Evolutionary conservation across 2,113 vertebrate genomes (phyloP).

Genomic region (Laticauda laticaudata): DNA sequence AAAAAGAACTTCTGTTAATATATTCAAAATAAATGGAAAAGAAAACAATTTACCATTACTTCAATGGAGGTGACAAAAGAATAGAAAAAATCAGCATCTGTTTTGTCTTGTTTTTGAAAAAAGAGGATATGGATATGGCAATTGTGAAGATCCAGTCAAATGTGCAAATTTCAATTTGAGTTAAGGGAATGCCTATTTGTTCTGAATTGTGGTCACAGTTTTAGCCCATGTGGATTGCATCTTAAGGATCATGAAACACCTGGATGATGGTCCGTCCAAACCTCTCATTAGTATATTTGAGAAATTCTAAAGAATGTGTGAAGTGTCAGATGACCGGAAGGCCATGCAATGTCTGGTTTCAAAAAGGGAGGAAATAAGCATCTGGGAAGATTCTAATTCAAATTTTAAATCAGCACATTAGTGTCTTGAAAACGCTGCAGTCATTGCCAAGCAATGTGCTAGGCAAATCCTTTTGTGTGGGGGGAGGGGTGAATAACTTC

Average conservation of each 20-base stretch:
- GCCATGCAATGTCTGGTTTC: not conserved
- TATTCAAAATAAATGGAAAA: not conserved
- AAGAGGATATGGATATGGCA: not conserved
- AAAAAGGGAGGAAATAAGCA: not conserved
- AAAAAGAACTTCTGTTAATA: not conserved
- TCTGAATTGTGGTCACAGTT: not conserved
- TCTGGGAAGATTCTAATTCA: not conserved
- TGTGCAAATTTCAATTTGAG: not conserved
- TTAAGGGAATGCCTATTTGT: not conserved
- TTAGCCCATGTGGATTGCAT: not conserved
- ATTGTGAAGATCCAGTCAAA: not conserved
- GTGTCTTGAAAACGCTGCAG: not conserved
- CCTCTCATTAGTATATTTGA: not conserved
- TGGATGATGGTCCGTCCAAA: not conserved
- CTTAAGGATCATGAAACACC: not conserved
- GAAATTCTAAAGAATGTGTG: not conserved
- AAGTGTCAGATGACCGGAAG: not conserved
- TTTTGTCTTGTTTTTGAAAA: not conserved
- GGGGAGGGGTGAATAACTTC: not conserved
- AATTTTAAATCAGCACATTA: not conserved
- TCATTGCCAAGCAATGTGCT: not conserved
- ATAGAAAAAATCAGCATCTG: not conserved
- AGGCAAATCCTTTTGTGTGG: not conserved
- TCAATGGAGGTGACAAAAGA: not conserved
- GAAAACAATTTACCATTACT: not conserved